phyloP scores from a whole-genome alignment of 2,888 invertebrate genomes.

The Azorinus chamasolen region DNA sequence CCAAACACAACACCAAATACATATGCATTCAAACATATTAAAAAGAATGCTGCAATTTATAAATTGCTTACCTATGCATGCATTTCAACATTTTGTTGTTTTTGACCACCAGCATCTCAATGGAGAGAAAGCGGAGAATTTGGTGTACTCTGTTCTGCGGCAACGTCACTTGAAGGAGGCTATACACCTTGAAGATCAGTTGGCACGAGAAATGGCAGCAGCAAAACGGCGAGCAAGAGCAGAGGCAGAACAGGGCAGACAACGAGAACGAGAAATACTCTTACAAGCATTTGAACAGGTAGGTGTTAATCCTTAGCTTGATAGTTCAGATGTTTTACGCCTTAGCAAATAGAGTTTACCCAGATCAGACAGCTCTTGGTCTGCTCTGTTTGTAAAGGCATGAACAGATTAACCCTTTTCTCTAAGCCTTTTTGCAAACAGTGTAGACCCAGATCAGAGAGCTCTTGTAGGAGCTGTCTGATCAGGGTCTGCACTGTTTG shows the following conservation, averaged over 20 bases:
- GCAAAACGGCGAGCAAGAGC: constrained; percentile 76
- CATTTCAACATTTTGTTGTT: not conserved
- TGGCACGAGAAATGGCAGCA: constrained; percentile 78
- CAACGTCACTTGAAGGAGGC: constrained; percentile 85
- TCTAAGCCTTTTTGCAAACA: no score
- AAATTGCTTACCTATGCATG: no score
- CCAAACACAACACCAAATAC: no score
- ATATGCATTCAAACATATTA: no score
- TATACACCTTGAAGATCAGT: constrained; percentile 83
- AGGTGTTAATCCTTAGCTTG: not conserved
- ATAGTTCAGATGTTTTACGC: not conserved
- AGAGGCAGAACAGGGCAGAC: constrained; percentile 74
- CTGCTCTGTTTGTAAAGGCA: no score
- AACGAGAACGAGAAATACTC: constrained; percentile 77
- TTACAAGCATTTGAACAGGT: constrained; percentile 81
- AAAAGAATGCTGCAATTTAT: no score
- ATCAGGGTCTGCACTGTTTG: no score
- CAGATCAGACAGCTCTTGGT: no score
- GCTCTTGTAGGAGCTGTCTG: no score
- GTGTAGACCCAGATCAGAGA: no score
- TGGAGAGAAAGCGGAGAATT: constrained; percentile 81
- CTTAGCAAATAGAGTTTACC: not conserved
- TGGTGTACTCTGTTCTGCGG: constrained; percentile 82
- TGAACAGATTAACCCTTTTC: no score
- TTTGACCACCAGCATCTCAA: constrained; percentile 75